phyloP scores from a whole-genome alignment of 2,113 vertebrate genomes.

The Catharus fuscescens region DNA sequence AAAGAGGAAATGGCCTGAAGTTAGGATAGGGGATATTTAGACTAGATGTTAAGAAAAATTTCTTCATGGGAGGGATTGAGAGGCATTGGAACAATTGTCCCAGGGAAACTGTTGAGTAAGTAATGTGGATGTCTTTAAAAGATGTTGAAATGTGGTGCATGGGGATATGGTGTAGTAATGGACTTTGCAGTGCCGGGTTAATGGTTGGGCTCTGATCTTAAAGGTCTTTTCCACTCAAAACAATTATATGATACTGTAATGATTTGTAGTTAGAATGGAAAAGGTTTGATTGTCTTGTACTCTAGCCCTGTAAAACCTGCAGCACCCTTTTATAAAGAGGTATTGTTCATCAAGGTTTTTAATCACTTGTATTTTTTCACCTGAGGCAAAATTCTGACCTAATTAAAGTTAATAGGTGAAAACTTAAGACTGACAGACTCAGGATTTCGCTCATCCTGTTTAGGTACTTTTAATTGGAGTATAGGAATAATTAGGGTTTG shows the following conservation, averaged over 20 bases:
- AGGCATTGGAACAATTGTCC: neutral
- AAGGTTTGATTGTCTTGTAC: neutral
- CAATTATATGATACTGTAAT: neutral
- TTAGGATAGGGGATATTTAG: neutral
- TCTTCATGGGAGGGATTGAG: neutral
- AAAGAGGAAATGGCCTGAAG: neutral
- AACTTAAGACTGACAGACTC: neutral
- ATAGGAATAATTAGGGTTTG: neutral
- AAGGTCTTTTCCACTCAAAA: neutral
- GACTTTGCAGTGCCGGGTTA: neutral
- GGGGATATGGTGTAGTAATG: neutral
- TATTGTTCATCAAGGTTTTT: neutral
- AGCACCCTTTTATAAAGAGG: neutral
- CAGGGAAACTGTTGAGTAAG: neutral
- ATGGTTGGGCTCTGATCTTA: neutral
- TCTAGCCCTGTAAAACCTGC: neutral
- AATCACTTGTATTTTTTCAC: neutral
- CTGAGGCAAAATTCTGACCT: slow-evolving; percentile 6
- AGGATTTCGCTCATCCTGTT: neutral
- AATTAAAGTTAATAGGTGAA: neutral
- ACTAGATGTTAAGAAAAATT: neutral
- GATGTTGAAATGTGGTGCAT: neutral
- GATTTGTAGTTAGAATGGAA: neutral
- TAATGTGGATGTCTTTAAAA: neutral
- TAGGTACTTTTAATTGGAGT: neutral